Evolutionary conservation across 2,797 vertebrate genomes (phyloP).

Genomic region (Otolemur crassicaudatus): DNA sequence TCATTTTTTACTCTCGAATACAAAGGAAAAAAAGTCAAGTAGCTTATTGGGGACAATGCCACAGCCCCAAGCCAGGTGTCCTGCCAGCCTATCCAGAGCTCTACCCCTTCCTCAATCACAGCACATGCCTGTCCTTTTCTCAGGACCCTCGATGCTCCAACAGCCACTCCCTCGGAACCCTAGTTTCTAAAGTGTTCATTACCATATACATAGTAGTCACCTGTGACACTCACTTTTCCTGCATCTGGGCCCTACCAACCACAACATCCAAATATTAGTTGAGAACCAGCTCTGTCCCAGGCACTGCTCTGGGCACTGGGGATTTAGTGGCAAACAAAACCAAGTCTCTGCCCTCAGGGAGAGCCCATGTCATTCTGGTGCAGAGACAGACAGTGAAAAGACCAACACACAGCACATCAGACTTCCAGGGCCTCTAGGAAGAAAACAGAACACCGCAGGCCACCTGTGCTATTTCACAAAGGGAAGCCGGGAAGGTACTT

Average conservation of each 20-base stretch:
- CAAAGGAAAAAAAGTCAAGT: neutral
- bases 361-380: fast-evolving
- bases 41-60: neutral
- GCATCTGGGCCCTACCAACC: neutral
- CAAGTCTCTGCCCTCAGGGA: neutral
- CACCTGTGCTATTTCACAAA: fast-evolving
- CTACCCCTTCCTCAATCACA: neutral
- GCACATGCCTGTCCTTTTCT: neutral
- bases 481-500: neutral
- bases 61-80: neutral
- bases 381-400: neutral
- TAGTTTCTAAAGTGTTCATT: neutral
- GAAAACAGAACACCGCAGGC: fast-evolving
- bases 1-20: neutral
- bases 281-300: neutral
- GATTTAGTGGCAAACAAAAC: neutral
- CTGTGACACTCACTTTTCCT: neutral
- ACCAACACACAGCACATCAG: fast-evolving
- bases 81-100: neutral
- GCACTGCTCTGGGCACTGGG: neutral
- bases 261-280: neutral
- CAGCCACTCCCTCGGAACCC: neutral
- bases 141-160: neutral
- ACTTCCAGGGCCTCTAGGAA: fast-evolving
- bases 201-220: neutral